phyloP scores from a whole-genome alignment of 2,113 vertebrate species.

The Parotia lawesii region DNA sequence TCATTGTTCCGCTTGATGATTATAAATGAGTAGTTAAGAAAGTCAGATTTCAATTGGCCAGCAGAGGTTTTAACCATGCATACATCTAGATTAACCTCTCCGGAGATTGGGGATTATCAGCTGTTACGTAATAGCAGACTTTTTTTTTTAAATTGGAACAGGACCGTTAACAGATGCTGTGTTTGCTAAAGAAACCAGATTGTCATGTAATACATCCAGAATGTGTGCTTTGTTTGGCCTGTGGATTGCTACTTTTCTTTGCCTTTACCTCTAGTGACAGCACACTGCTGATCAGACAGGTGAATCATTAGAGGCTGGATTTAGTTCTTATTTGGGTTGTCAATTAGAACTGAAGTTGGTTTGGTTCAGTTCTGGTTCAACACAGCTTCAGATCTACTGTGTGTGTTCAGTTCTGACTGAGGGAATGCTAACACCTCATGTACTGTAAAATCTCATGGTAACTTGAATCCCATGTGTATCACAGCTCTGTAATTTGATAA shows the following conservation, averaged over 20 bases:
- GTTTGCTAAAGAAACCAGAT: background rate
- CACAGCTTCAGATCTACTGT: background rate
- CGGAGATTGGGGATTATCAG: background rate
- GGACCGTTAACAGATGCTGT: background rate
- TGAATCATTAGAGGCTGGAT: background rate
- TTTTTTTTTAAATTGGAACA: slow-evolving; percentile 1
- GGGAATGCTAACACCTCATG: background rate
- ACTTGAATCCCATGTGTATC: background rate
- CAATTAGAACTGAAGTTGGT: background rate
- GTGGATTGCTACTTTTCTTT: background rate
- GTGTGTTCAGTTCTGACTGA: background rate
- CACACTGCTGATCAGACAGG: background rate
- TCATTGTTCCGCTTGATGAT: background rate
- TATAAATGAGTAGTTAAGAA: background rate
- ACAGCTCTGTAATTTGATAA: background rate
- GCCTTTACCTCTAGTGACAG: background rate
- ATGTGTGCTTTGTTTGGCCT: background rate
- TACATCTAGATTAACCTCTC: background rate
- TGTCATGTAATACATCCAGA: background rate
- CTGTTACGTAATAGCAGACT: background rate
- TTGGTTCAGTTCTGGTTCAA: background rate
- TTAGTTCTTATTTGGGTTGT: background rate
- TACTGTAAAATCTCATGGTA: background rate
- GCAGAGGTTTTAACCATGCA: background rate
- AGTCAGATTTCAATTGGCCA: background rate